Base-by-base conservation (phyloP, 1,140 invertebrate species). In the Drosophila parvula region DNA sequence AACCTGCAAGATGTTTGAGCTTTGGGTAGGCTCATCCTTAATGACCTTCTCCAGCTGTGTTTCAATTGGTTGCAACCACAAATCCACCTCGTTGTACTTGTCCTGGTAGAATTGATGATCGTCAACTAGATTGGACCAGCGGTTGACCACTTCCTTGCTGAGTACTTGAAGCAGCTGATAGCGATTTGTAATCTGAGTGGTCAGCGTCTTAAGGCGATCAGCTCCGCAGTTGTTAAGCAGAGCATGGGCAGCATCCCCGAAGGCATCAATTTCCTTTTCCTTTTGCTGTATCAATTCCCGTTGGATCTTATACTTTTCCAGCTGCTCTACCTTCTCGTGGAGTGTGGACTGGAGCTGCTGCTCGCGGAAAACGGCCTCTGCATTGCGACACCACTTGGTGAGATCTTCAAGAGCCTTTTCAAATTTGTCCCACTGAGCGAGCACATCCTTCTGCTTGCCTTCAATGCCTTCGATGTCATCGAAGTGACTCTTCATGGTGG, bases 181-280 rank as follows among this genome's bases (percentile, higher is more conserved):
- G 80, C 96, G 94, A 83, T 96, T 98, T 79, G 96, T 98, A 14
- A 98, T 95, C 93, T 98, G 97, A 0, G 96, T 96, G 18, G 98
- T 96, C 57, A 98, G 93, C 8, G 96, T 96, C 91, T 98, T 97
- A 6, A 99, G 94, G 55, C 96, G 94, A 74, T 98, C 97, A 2
- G 97, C 96, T 4, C 95, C 95, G 92, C 96, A 97, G 3, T 95
- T 93, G 90, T 98, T 96, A 1, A 98, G 94, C 50, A 99, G 93
- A 28, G 94, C 94, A 90, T 98, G 97, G n/a, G 96, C 97, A 76
- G 95, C 95, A 92, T 99, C 98, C 11, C 97, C 95, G 92, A 99
- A 98, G 30, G 94, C 94, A 92, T 99, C 98, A 64, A 99, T 96
- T 83, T 95, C 94, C 74, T 94, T 94, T 92, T 98, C 97, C 83